phyloP scores from a whole-genome alignment of 2,888 invertebrate species.

The Conus canariensis region DNA sequence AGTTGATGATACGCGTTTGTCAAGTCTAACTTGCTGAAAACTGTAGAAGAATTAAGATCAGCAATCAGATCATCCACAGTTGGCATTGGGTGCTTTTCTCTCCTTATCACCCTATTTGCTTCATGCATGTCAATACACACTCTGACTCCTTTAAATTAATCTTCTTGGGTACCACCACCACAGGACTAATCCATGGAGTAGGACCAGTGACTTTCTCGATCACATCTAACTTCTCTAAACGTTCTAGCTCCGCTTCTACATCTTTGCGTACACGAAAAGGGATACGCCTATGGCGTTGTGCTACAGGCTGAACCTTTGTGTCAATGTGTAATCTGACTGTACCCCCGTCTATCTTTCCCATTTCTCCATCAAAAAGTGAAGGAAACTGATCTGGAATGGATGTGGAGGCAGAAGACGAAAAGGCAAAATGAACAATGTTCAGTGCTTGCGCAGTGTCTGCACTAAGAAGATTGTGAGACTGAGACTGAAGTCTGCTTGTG shows the following conservation, averaged over 20 bases:
- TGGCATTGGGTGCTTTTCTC: conserved; percentile 50
- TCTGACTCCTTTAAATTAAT: conserved; percentile 50
- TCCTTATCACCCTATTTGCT: conserved; percentile 55
- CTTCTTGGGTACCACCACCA: conserved; percentile 51
- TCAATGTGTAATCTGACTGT: too few relatives aligned
- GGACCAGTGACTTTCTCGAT: conserved; percentile 57
- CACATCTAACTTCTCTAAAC: conserved; percentile 51
- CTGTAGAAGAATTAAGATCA: conserved; percentile 54
- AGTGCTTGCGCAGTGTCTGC: neutral
- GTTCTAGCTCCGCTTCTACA: conserved; percentile 51
- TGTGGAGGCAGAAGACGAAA: neutral
- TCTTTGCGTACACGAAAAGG: conserved; percentile 49
- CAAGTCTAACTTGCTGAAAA: conserved; percentile 58
- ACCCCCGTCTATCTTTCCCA: neutral
- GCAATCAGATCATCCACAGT: conserved; percentile 51
- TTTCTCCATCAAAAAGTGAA: neutral
- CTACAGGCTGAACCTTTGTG: conserved; percentile 48
- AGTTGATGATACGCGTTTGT: conserved; percentile 58
- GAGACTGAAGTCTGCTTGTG: neutral
- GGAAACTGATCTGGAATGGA: neutral
- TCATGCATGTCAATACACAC: conserved; percentile 60
- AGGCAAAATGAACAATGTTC: neutral
- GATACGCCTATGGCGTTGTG: conserved; percentile 41
- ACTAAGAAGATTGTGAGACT: neutral
- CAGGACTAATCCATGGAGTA: conserved; percentile 46